A percentile compares a stretch with the other conserved stretches of the same genome.
Evolutionary conservation across 1,140 invertebrate species (phyloP).

Genomic region (Drosophila parabipectinata): DNA sequence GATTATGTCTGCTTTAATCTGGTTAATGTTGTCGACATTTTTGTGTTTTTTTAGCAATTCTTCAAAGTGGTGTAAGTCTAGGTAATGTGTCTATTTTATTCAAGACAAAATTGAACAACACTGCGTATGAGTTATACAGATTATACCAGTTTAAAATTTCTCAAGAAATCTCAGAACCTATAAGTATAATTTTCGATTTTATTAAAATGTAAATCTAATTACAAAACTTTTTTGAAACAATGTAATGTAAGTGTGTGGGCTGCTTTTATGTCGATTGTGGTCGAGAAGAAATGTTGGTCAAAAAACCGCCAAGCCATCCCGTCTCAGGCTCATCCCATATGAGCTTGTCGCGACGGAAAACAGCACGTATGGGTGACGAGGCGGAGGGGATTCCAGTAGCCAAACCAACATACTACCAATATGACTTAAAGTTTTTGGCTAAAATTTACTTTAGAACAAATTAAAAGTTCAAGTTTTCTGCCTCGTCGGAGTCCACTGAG

Average conservation of each 20-base stretch:
- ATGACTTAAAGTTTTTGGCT: slow-evolving; percentile 59
- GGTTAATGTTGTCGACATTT: slow-evolving; percentile 60
- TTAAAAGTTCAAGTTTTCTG: slow-evolving; percentile 70
- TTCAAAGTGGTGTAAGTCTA: background rate
- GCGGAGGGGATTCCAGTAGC: background rate
- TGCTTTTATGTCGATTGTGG: slow-evolving; percentile 50
- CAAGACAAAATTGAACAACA: background rate
- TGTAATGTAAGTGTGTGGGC: slow-evolving; percentile 15
- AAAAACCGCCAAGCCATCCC: slow-evolving; percentile 21
- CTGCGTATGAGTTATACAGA: too few species aligned
- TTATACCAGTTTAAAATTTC: too few species aligned
- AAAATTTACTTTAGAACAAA: slow-evolving; percentile 75
- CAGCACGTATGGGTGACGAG: background rate
- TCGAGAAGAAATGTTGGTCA: slow-evolving; percentile 50
- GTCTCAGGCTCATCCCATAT: slow-evolving; percentile 41
- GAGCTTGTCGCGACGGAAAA: slow-evolving; percentile 15
- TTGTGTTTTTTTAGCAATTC: slow-evolving; percentile 17
- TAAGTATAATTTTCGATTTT: slow-evolving; percentile 25
- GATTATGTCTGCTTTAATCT: slow-evolving; percentile 67
- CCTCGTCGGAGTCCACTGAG: slow-evolving; percentile 51
- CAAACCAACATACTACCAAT: slow-evolving; percentile 43
- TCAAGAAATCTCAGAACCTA: too few species aligned
- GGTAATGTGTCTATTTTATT: background rate
- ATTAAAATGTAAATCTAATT: slow-evolving; percentile 63
- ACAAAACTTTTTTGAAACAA: slow-evolving; percentile 51